Evolutionary conservation across 2,113 vertebrate species (phyloP).

Genomic region (Hemibagrus wyckioides): DNA sequence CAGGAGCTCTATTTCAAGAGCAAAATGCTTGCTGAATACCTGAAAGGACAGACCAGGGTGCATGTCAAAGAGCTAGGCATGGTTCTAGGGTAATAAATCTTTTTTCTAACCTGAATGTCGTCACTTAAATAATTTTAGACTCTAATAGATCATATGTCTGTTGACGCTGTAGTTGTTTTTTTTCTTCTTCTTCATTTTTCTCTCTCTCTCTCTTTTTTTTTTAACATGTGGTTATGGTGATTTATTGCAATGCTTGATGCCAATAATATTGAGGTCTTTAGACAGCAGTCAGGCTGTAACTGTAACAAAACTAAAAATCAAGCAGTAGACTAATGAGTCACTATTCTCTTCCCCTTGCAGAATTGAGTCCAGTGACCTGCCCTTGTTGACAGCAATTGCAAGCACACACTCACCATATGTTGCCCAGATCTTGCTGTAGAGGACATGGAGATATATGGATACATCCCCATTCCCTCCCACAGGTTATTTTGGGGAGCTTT

Average conservation of each 20-base stretch:
- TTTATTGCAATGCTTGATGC: neutral
- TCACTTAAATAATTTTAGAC: neutral
- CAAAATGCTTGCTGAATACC: constrained; percentile 95
- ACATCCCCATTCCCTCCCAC: neutral
- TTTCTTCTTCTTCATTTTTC: no score
- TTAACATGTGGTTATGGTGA: neutral
- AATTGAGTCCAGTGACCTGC: constrained; percentile 98
- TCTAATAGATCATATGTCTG: neutral
- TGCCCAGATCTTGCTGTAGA: constrained; percentile 95
- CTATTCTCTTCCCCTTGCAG: constrained; percentile 70
- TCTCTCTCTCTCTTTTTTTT: neutral
- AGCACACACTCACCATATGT: constrained; percentile 98
- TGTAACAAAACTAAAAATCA: neutral
- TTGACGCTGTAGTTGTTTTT: neutral
- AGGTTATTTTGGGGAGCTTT: neutral
- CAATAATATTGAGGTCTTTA: neutral
- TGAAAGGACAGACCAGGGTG: constrained; percentile 96
- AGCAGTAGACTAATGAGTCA: neutral
- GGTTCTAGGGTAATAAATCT: constrained; percentile 84
- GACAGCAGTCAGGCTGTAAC: neutral
- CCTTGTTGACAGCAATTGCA: constrained; percentile 91
- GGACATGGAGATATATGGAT: constrained; percentile 25
- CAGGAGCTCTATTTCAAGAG: constrained; percentile 99
- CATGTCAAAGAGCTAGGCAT: constrained; percentile 95
- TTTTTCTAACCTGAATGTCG: neutral